Conservation (phyloP, 2,797 vertebrate species). For the Sebastiscus albofasciatus region DNA sequence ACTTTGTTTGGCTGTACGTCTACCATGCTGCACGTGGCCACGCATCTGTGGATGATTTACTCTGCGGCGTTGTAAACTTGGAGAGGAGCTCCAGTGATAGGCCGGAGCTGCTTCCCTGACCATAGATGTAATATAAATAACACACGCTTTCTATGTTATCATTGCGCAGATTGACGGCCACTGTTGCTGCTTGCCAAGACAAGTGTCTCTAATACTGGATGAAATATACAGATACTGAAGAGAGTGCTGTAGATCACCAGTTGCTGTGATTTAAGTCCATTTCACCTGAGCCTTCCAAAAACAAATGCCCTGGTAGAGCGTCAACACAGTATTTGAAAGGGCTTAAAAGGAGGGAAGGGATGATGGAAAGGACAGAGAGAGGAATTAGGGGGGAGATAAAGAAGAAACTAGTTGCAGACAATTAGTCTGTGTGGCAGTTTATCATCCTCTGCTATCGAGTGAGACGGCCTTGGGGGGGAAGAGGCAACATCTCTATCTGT, state of each 20-base stretch:
- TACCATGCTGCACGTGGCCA: constrained; percentile 23
- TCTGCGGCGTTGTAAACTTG: constrained; percentile 46
- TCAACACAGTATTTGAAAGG: constrained; percentile 43
- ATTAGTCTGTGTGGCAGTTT: constrained; percentile 49
- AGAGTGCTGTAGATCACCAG: not conserved
- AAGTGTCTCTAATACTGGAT: constrained; percentile 14
- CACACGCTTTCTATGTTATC: constrained; percentile 31
- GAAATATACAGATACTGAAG: constrained; percentile 6
- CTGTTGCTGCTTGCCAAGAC: constrained; percentile 18
- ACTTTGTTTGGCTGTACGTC: constrained; percentile 27
- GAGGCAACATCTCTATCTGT: constrained; percentile 43
- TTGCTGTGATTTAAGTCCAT: constrained; percentile 23
- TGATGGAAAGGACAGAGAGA: constrained; percentile 24
- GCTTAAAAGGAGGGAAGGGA: constrained; percentile 14
- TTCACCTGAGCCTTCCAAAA: constrained; percentile 45
- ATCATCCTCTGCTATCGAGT: constrained; percentile 54
- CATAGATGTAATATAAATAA: constrained; percentile 44
- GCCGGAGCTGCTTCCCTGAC: constrained; percentile 22
- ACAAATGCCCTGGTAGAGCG: constrained; percentile 13
- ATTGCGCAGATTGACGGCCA: constrained; percentile 1
- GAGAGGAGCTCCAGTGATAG: constrained; percentile 33
- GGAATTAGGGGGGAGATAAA: constrained; percentile 52
- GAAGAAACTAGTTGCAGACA: constrained; percentile 42
- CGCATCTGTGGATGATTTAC: constrained; percentile 54
- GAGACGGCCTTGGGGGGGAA: constrained; percentile 47